These are phyloP conservation scores for Potamilus streckersoni DNA, from an alignment of 1,140 invertebrate genomes.

Conservation along the genomic window DNA sequence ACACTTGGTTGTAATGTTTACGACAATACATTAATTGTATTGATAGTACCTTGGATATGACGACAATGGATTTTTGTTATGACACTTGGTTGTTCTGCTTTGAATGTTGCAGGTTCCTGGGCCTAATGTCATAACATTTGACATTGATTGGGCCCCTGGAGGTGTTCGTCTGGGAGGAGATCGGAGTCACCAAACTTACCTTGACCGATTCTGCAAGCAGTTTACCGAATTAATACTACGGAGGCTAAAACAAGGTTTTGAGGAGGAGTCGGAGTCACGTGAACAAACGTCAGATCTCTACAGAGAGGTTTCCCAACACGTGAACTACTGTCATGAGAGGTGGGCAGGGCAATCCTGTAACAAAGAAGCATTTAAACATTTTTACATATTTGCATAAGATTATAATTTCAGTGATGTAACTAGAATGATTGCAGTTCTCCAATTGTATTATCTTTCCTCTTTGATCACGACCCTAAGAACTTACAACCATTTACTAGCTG, in stretches of 20 bases:
- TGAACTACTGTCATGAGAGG: constrained; percentile 60
- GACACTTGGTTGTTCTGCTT: no score
- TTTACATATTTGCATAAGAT: no score
- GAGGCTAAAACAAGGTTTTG: constrained; percentile 70
- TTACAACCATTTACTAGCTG: no score
- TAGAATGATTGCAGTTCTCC: no score
- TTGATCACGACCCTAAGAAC: no score
- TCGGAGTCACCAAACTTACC: constrained; percentile 75
- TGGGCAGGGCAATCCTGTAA: constrained; percentile 15
- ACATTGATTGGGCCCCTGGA: constrained; percentile 73
- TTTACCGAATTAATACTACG: constrained; percentile 38
- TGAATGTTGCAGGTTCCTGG: constrained; percentile 58
- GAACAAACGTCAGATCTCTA: constrained; percentile 67
- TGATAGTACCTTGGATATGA: no score
- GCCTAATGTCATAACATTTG: constrained; percentile 76
- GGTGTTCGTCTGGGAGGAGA: constrained; percentile 68
- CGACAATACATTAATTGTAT: no score
- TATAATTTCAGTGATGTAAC: no score
- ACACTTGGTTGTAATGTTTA: no score
- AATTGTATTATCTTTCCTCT: no score
- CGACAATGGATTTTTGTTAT: no score
- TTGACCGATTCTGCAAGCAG: constrained; percentile 71
- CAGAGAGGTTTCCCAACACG: constrained; percentile 72
- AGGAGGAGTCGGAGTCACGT: constrained; percentile 70
- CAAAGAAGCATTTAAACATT: no score